Conservation (phyloP, 2,888 invertebrate genomes). For the Melieria omissa region DNA sequence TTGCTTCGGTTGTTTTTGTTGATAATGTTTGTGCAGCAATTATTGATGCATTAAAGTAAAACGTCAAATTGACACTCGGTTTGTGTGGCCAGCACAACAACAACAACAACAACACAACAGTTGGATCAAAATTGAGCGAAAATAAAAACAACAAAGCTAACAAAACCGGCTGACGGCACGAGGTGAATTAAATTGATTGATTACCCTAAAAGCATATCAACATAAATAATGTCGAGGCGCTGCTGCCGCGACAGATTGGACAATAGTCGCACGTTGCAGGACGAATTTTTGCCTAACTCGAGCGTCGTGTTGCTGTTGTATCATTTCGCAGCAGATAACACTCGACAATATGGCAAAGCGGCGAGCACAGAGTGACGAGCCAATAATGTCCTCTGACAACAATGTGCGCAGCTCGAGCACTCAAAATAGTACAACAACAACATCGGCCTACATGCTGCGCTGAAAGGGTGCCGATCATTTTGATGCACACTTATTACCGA, state of each 20-base stretch:
- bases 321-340: conserved; percentile 17
- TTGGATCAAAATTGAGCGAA: too few species aligned
- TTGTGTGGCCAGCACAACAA: too few species aligned
- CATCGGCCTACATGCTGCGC: neutral
- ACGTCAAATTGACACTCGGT: too few species aligned
- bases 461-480: neutral
- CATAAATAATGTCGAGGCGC: conserved; percentile 32
- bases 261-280: too few species aligned
- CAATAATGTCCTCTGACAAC: neutral
- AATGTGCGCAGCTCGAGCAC: neutral
- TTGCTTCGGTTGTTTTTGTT: too few species aligned
- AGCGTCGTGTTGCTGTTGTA: neutral
- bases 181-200: conserved; percentile 52
- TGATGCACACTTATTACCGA: conserved; percentile 25
- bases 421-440: neutral
- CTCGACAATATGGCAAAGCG: conserved; percentile 9
- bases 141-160: neutral
- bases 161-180: neutral
- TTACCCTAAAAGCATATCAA: conserved; percentile 47
- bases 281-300: neutral
- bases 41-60: too few species aligned
- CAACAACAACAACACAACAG: too few species aligned
- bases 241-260: too few species aligned
- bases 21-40: too few species aligned
- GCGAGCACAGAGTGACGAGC: neutral